phyloP scores from a whole-genome alignment of 2,797 vertebrate species.

The Dromococcyx pavoninus region DNA sequence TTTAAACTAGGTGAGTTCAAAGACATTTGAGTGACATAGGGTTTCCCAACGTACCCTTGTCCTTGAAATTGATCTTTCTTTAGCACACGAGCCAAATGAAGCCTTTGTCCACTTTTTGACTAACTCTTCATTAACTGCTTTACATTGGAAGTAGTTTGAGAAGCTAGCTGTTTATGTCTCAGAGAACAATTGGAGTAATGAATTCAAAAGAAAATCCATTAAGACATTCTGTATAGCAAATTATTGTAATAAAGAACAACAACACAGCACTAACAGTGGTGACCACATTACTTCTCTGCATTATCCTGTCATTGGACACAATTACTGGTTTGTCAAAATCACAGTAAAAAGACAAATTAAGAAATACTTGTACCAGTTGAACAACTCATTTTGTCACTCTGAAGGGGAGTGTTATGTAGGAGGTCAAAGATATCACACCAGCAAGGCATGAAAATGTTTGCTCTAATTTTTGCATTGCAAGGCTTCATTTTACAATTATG shows the following conservation, averaged over 20 bases:
- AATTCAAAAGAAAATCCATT: neutral
- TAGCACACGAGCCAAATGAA: neutral
- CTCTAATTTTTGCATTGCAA: neutral
- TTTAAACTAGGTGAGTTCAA: neutral
- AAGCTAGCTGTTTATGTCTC: neutral
- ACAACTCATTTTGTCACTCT: neutral
- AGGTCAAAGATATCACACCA: neutral
- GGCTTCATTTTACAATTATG: neutral
- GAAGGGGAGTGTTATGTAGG: neutral
- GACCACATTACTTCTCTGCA: neutral
- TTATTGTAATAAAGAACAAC: neutral
- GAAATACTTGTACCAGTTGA: neutral
- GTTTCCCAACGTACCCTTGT: neutral
- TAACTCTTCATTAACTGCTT: neutral
- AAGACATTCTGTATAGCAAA: neutral
- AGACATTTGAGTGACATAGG: neutral
- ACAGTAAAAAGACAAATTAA: neutral
- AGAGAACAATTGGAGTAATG: neutral
- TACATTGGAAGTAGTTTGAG: neutral
- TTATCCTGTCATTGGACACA: neutral
- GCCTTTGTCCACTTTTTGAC: neutral
- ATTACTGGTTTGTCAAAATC: neutral
- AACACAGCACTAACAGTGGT: neutral
- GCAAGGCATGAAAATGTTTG: neutral
- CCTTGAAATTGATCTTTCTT: neutral